phyloP scores from a whole-genome alignment of 1,140 invertebrate genomes.

The Pomacea maculata region DNA sequence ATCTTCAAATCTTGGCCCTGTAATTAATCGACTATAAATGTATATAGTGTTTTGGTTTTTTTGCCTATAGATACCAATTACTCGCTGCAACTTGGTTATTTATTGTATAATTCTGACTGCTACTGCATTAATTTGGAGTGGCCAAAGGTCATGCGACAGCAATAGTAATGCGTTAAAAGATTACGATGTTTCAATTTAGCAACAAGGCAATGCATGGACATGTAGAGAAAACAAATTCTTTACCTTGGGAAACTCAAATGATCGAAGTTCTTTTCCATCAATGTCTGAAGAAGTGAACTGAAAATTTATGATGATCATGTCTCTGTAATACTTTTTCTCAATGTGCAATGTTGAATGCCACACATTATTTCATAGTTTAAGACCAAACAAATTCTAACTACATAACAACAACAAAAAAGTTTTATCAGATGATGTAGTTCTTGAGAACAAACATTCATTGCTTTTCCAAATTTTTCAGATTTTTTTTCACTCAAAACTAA shows the following conservation, averaged over 20 bases:
- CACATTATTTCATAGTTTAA: not conserved
- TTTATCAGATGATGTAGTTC: not conserved
- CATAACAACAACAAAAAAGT: not conserved
- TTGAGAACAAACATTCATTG: not conserved
- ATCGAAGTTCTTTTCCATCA: slow-evolving; percentile 12
- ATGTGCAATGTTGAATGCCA: not conserved
- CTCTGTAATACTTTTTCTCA: not conserved
- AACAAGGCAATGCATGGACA: not conserved
- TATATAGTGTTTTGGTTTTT: too few relatives aligned
- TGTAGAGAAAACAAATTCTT: not conserved
- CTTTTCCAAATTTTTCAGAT: too few relatives aligned
- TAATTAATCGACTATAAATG: not conserved
- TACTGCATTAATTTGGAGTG: too few relatives aligned
- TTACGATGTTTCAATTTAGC: too few relatives aligned
- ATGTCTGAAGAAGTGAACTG: slow-evolving; percentile 12
- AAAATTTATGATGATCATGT: not conserved
- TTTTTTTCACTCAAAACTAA: too few relatives aligned
- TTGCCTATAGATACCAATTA: too few relatives aligned
- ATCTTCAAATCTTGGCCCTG: slow-evolving; percentile 34
- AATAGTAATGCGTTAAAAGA: too few relatives aligned
- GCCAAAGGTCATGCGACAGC: too few relatives aligned
- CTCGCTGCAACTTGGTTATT: too few relatives aligned
- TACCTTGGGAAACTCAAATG: slow-evolving; percentile 19
- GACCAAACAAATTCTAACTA: not conserved
- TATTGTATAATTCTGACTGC: too few relatives aligned